Evolutionary conservation across 2,888 invertebrate genomes (phyloP).

Genomic region (Chouioia cunea): DNA sequence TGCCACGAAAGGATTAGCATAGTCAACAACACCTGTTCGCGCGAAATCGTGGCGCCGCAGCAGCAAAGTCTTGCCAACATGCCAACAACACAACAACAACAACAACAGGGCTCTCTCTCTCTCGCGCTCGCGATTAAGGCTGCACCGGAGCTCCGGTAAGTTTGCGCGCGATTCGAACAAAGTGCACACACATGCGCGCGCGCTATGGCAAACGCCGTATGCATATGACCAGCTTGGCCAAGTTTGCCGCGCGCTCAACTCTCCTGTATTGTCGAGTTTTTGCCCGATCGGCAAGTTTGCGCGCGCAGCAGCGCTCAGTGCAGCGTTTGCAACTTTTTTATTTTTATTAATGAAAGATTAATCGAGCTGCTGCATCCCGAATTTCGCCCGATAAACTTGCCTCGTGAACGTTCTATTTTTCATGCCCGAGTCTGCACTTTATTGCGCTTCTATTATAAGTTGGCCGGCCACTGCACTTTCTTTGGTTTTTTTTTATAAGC

Average conservation of each 20-base stretch:
- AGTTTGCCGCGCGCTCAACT: constrained; percentile 4
- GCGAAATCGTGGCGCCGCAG: too few species aligned
- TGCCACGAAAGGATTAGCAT: too few species aligned
- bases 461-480: too few species aligned
- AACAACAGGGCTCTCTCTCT: too few species aligned
- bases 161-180: constrained; percentile 12
- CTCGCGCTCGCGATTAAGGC: constrained; percentile 3
- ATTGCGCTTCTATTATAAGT: constrained; percentile 14
- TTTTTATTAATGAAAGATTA: constrained; percentile 39
- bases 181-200: constrained; percentile 20
- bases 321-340: constrained; percentile 5
- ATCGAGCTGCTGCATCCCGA: constrained; percentile 1
- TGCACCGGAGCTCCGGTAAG: not conserved
- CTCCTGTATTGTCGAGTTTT: constrained; percentile 35
- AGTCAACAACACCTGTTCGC: too few species aligned
- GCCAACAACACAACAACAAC: too few species aligned
- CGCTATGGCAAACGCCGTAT: constrained; percentile 16
- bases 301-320: not conserved
- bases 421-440: constrained; percentile 6
- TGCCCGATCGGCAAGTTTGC: constrained; percentile 26
- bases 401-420: constrained; percentile 32
- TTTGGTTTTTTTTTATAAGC: not conserved
- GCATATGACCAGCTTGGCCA: constrained; percentile 29
- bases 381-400: constrained; percentile 23
- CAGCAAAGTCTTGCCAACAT: too few species aligned